Evolutionary conservation across 30 jellyfish, hydroid and myxozoan species (phyloP), one percentile per base, ranked within the genome.

Genomic region (Hydractinia echinata): DNA sequence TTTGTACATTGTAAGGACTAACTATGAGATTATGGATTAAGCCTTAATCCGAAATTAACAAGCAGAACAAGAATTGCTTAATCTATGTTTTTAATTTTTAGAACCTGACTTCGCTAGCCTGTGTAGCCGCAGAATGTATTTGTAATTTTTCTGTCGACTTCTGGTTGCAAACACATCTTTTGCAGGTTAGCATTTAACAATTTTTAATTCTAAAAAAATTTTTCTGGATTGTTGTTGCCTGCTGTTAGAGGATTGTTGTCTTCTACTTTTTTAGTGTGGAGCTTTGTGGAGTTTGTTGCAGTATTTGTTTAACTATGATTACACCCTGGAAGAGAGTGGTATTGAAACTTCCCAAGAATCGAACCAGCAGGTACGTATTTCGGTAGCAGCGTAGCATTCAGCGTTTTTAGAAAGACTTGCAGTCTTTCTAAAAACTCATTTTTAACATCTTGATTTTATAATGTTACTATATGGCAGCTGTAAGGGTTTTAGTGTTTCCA

Each of bases 311-410:
- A 83, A 88, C 30, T 94, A 94, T 81, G 99, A 94, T 79, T 94
- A 88, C 93, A 94, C 99, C 6, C 81, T 94, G 67, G 89, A 87
- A 6, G 99, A 94, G 67, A 88, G 96, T 82, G 99, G 99, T n/a
- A 95, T 93, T 55, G 96, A 87, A 50, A 72, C 91, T 15, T 67
- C 87, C 7, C 53, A 83, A 6, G 96, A 88, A 18, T 76, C 95
- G 10, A 93, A 93, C 77, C 96, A 87, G 54, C 99, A 93, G 90
- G 98, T 87, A 79, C 72, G 15, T 60, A 13, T 16, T 16, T 60
- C 18, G 15, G 70, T 13, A 60, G 70, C 18, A 60, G 16, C 15
- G 70, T 60, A 60, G 70, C 18, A n/a, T n/a, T n/a, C n/a, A n/a
- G n/a, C n/a, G n/a, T n/a, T n/a, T n/a, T n/a, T n/a, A n/a, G n/a